Conservation (phyloP, 1,140 invertebrate species). For the Ptiloglossa arizonensis region DNA sequence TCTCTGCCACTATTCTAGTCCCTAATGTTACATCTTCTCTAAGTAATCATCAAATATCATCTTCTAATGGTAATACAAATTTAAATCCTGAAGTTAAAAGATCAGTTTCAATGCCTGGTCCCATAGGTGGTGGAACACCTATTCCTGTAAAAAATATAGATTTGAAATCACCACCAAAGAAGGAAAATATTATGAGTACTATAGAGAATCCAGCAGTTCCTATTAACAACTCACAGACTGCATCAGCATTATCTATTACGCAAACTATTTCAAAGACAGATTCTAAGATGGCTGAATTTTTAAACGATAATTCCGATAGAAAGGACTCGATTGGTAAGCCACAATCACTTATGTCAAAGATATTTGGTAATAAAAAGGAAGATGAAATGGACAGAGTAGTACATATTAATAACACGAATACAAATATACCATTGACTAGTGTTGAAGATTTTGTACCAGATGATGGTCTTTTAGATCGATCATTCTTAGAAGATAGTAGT, state of each 20-base stretch:
- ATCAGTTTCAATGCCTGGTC: conserved; percentile 72
- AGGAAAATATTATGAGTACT: conserved; percentile 54
- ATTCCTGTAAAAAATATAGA: conserved; percentile 78
- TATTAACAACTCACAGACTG: conserved; percentile 42
- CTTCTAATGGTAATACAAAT: conserved; percentile 63
- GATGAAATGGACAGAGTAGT: conserved; percentile 65
- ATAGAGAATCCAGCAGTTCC: conserved; percentile 43
- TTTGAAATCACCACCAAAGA: conserved; percentile 68
- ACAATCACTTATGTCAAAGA: conserved; percentile 78
- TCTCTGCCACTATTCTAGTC: conserved; percentile 74
- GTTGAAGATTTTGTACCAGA: conserved; percentile 95
- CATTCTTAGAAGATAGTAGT: conserved; percentile 90
- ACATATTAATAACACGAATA: conserved; percentile 53
- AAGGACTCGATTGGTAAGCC: conserved; percentile 64
- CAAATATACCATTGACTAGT: conserved; percentile 79
- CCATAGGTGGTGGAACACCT: conserved; percentile 79
- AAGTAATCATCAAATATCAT: conserved; percentile 70
- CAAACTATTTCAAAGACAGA: conserved; percentile 52
- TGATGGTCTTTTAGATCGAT: conserved; percentile 88
- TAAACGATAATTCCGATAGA: conserved; percentile 56
- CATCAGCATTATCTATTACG: background rate
- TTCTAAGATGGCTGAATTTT: conserved; percentile 48
- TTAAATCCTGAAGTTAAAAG: conserved; percentile 61
- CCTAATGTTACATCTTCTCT: conserved; percentile 75
- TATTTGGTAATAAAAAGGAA: conserved; percentile 77